Conservation (phyloP, 2,888 invertebrate genomes). For the Pristionchus mayeri region DNA sequence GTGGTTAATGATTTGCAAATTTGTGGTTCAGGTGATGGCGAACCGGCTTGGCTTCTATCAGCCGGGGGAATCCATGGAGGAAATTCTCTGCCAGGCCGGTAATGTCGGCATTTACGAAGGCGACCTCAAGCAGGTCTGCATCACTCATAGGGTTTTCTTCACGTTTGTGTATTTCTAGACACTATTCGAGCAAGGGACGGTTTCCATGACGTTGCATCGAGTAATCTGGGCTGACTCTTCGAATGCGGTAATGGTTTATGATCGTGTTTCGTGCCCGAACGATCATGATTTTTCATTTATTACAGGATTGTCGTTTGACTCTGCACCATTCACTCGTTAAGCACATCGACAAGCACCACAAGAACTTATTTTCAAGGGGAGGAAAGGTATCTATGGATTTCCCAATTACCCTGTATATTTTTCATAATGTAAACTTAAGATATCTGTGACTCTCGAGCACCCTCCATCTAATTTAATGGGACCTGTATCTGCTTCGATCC, state of each 20-base stretch:
- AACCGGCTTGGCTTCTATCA: conserved; percentile 74
- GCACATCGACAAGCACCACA: conserved; percentile 72
- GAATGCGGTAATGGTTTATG: conserved; percentile 64
- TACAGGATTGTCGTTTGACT: conserved; percentile 69
- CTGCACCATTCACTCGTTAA: conserved; percentile 74
- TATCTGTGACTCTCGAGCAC: conserved; percentile 49
- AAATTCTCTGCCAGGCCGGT: conserved; percentile 73
- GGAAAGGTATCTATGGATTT: conserved; percentile 61
- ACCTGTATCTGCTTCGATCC: conserved; percentile 68
- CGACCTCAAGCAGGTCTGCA: conserved; percentile 71
- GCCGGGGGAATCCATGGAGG: conserved; percentile 74
- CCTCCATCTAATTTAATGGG: conserved; percentile 62
- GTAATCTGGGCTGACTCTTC: conserved; percentile 76
- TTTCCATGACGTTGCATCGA: conserved; percentile 73
- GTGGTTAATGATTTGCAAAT: not conserved
- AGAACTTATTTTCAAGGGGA: conserved; percentile 74
- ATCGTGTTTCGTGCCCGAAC: not conserved
- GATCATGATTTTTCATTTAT: not conserved
- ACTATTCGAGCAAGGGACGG: conserved; percentile 74
- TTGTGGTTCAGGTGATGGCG: conserved; percentile 55
- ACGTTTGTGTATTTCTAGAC: conserved; percentile 59
- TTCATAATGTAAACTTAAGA: not conserved
- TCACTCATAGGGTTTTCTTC: not conserved
- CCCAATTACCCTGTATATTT: not conserved
- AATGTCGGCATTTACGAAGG: conserved; percentile 75